Conservation (phyloP, 2,113 vertebrate genomes). For the Apodemus speciosus region DNA sequence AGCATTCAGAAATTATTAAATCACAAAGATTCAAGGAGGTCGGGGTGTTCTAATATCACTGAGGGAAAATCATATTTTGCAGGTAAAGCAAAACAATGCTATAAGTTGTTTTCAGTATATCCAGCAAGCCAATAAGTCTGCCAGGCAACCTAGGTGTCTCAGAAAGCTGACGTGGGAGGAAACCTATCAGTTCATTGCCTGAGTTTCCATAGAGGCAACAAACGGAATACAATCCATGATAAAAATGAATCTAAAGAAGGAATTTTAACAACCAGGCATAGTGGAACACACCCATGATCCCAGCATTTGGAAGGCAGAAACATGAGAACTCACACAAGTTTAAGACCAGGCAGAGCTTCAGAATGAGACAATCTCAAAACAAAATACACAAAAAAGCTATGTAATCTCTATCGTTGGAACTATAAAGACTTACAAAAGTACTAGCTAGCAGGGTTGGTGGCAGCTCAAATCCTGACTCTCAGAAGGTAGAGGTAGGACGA, state of each 20-base stretch:
- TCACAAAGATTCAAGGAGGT: background rate
- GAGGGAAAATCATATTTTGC: background rate
- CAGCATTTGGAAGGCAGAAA: background rate
- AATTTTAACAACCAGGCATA: background rate
- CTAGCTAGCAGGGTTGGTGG: no score
- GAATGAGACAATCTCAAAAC: background rate
- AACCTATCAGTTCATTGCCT: background rate
- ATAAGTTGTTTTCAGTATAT: background rate
- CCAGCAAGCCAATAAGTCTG: background rate
- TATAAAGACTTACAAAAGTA: background rate
- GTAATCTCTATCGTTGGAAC: background rate
- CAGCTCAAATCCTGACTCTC: background rate
- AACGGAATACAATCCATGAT: background rate
- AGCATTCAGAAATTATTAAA: constrained; percentile 15
- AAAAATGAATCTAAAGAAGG: constrained; percentile 31
- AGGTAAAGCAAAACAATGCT: constrained; percentile 6
- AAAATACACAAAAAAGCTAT: background rate
- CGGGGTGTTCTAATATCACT: background rate
- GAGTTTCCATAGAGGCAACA: background rate
- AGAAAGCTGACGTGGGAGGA: no score
- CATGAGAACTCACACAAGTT: background rate
- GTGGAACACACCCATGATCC: background rate
- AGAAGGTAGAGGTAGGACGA: background rate
- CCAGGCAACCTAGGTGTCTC: background rate
- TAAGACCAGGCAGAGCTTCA: background rate